A percentile compares a stretch with the other conserved stretches of the same genome.
Evolutionary conservation across 2,888 invertebrate genomes (phyloP).

Genomic region (Drosophila imparisetae): DNA sequence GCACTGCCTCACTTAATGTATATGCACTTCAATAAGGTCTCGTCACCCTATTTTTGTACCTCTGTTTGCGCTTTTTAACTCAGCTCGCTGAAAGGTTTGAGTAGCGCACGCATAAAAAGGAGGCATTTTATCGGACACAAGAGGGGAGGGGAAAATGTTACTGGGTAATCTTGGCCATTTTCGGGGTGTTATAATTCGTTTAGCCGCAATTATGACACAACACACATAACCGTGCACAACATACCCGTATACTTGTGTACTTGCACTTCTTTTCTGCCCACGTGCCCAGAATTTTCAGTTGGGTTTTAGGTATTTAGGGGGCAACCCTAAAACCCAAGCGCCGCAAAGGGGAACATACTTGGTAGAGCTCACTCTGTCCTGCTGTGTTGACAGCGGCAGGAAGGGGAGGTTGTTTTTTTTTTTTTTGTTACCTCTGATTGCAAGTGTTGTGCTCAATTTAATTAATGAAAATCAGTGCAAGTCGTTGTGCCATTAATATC

Average conservation of each 20-base stretch:
- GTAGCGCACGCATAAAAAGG: constrained; percentile 57
- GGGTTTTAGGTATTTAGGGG: constrained; percentile 22
- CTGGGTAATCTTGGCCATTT: constrained; percentile 47
- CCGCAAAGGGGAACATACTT: constrained; percentile 35
- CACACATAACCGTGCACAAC: constrained; percentile 44
- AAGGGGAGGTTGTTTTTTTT: neutral
- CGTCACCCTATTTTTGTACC: constrained; percentile 56
- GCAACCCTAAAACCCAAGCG: constrained; percentile 14
- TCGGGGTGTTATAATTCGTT: constrained; percentile 80
- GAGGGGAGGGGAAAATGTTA: neutral
- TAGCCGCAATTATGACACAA: constrained; percentile 81
- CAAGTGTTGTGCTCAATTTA: constrained; percentile 44
- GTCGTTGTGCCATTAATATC: constrained; percentile 8
- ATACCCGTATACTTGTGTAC: constrained; percentile 19
- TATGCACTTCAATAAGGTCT: constrained; percentile 17
- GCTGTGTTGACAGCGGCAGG: constrained; percentile 50
- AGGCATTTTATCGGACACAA: constrained; percentile 15
- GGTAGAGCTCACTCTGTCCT: constrained; percentile 45
- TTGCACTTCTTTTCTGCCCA: constrained; percentile 56
- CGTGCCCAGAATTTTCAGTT: constrained; percentile 52
- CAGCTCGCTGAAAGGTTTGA: constrained; percentile 60
- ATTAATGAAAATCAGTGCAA: constrained; percentile 18
- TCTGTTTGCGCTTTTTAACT: constrained; percentile 62
- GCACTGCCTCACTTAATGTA: constrained; percentile 24
- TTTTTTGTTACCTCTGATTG: constrained; percentile 25